These are phyloP conservation scores for Rhagonycha fulva DNA, from an alignment of 2,888 invertebrate species.

Conservation along the genomic window DNA sequence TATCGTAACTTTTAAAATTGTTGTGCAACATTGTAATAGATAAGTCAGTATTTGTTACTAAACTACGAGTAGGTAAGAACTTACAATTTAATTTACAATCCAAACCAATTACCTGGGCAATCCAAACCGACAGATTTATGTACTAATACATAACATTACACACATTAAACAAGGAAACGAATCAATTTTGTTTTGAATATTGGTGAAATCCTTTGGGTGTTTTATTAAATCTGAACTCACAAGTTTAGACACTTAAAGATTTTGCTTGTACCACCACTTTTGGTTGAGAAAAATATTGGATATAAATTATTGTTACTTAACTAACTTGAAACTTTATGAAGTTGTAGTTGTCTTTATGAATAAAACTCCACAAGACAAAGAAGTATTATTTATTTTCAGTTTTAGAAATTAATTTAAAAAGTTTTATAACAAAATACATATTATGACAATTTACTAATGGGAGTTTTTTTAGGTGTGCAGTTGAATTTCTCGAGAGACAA, in stretches of 20 bases:
- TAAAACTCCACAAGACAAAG: background rate
- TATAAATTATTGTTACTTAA: background rate
- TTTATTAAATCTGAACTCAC: too few species aligned
- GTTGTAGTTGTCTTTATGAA: background rate
- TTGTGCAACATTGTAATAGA: too few species aligned
- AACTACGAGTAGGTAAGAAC: too few species aligned
- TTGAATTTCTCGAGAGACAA: constrained; percentile 21
- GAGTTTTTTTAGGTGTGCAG: background rate
- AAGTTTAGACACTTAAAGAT: background rate
- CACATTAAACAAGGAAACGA: too few species aligned
- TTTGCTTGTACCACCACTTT: background rate
- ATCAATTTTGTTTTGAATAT: too few species aligned
- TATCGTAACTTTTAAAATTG: too few species aligned
- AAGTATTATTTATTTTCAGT: background rate
- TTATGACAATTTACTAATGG: background rate
- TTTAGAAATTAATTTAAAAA: background rate
- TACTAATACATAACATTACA: too few species aligned
- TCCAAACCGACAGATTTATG: too few species aligned
- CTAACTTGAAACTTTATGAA: background rate
- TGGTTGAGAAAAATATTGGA: background rate
- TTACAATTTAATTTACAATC: too few species aligned
- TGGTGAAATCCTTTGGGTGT: too few species aligned
- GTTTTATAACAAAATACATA: background rate
- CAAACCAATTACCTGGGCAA: too few species aligned
- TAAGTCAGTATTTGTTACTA: too few species aligned